Percentiles rank a stretch among this genome's conserved stretches.
Evolutionary conservation across 37 sponge, comb jelly and placozoan genomes (phyloP).

Genomic region (Chondrilla cf. caribensis): DNA sequence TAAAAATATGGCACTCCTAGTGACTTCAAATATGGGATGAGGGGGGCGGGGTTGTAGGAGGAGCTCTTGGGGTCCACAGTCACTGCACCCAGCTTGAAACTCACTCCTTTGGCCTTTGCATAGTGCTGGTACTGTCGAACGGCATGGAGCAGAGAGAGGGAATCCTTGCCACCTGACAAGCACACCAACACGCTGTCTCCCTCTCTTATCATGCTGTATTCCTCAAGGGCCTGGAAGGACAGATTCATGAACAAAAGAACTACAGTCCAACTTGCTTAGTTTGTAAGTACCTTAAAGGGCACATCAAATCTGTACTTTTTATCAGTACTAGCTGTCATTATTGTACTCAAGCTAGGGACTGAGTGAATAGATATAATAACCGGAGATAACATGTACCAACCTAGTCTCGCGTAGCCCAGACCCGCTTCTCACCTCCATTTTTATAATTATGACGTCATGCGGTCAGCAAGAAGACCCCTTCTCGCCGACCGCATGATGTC

Average conservation of each 20-base stretch:
- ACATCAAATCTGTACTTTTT: too few relatives aligned
- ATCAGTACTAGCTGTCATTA: too few relatives aligned
- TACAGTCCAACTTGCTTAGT: too few relatives aligned
- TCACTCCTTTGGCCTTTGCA: conserved; percentile 67
- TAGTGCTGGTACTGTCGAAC: conserved; percentile 79
- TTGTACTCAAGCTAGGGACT: not conserved
- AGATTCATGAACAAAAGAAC: too few relatives aligned
- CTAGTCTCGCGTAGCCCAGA: too few relatives aligned
- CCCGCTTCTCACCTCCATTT: too few relatives aligned
- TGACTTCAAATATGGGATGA: conserved; percentile 74
- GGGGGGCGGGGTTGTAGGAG: conserved; percentile 86
- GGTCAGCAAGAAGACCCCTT: too few relatives aligned
- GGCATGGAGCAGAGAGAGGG: conserved; percentile 89
- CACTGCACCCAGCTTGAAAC: conserved; percentile 80
- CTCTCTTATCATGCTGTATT: conserved; percentile 77
- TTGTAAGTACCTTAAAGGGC: too few relatives aligned
- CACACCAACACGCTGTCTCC: conserved; percentile 85
- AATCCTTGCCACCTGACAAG: conserved; percentile 95
- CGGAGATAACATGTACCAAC: too few relatives aligned
- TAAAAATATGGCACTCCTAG: conserved; percentile 83
- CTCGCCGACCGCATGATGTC: too few relatives aligned
- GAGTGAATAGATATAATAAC: not conserved
- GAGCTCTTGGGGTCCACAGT: conserved; percentile 84
- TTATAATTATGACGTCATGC: too few relatives aligned
- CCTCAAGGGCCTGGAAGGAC: conserved; percentile 67